A percentile compares a stretch with the other conserved stretches of the same genome.
Evolutionary conservation across 2,797 vertebrate genomes (phyloP).

Genomic region (Molossus molossus): DNA sequence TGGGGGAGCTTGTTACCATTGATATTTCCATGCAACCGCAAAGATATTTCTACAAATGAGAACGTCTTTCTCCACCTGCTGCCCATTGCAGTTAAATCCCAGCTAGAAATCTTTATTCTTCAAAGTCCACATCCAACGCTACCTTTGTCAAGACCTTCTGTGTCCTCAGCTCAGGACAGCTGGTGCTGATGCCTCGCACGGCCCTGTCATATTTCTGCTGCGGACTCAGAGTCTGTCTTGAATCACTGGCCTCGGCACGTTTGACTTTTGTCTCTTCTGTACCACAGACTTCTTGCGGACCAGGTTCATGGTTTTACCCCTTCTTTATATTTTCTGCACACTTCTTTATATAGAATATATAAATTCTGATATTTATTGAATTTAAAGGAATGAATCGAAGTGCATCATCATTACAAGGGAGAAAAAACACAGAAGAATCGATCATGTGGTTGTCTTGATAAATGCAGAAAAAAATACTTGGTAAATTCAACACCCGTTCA

Average conservation of each 20-base stretch:
- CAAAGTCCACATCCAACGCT: neutral
- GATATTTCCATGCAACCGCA: neutral
- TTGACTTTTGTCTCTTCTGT: neutral
- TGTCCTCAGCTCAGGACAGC: neutral
- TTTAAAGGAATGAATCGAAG: slow-evolving; percentile 49
- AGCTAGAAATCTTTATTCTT: slow-evolving; percentile 33
- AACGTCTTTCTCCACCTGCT: neutral
- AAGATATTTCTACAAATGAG: neutral
- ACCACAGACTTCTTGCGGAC: neutral
- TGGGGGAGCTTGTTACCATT: neutral
- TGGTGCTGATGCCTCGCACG: neutral
- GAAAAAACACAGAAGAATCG: neutral
- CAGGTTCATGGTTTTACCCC: neutral
- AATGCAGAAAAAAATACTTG: neutral
- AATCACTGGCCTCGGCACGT: slow-evolving; percentile 9
- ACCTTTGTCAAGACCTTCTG: neutral
- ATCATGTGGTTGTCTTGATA: slow-evolving; percentile 31
- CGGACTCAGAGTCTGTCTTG: neutral
- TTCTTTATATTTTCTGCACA: neutral
- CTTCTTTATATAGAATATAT: neutral
- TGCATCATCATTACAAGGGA: neutral
- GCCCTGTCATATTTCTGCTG: neutral
- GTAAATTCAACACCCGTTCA: neutral
- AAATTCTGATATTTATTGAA: slow-evolving; percentile 51
- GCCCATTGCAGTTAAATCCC: neutral